These are phyloP conservation scores for Phyllotis vaccarum DNA, from an alignment of 2,797 vertebrate genomes.

Conservation along the genomic window DNA sequence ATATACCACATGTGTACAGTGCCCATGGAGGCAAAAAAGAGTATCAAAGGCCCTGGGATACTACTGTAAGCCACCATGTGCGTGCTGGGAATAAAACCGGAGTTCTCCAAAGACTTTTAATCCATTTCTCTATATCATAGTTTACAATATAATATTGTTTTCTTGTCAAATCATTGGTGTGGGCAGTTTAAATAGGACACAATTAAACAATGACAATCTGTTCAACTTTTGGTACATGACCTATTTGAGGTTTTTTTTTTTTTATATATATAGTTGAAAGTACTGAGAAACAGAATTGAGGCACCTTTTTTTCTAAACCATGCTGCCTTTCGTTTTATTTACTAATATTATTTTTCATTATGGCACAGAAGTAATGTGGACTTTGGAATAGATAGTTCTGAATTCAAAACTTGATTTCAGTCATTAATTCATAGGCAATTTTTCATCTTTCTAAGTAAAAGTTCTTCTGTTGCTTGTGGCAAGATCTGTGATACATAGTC, in stretches of 20 bases:
- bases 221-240: slow-evolving; percentile 22
- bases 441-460: slow-evolving; percentile 34
- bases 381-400: not conserved
- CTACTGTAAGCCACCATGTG: not conserved
- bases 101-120: not conserved
- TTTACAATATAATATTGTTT: slow-evolving; percentile 28
- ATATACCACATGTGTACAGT: not conserved
- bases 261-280: slow-evolving; percentile 39
- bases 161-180: not conserved
- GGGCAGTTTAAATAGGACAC: slow-evolving; percentile 22
- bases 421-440: not conserved
- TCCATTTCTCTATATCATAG: not conserved
- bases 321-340: slow-evolving; percentile 16
- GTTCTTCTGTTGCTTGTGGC: not conserved
- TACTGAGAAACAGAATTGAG: not conserved
- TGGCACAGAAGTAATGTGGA: not conserved
- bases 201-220: slow-evolving; percentile 51
- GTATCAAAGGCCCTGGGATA: not conserved
- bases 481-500: not conserved
- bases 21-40: not conserved
- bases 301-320: not conserved
- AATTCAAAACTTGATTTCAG: slow-evolving; percentile 3
- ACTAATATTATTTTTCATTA: not conserved
- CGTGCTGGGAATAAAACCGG: not conserved
- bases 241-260: slow-evolving; percentile 36